Conservation (phyloP, 2,888 invertebrate species). For the Bhutanitis thaidina region DNA sequence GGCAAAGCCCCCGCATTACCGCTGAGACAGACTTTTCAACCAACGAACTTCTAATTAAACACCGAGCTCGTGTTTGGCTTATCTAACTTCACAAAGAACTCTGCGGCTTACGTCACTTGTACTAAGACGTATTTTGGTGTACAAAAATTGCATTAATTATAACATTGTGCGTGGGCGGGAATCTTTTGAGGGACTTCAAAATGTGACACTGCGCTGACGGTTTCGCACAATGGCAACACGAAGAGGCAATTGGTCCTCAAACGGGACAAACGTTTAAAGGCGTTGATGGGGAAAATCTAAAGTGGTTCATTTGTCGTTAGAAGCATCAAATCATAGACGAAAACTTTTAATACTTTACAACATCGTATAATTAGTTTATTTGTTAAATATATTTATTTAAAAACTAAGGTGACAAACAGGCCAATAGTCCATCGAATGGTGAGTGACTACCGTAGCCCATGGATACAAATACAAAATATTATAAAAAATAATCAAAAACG, state of each 20-base stretch:
- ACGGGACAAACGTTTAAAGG: slow-evolving; percentile 58
- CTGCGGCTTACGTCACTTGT: slow-evolving; percentile 21
- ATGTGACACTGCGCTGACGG: slow-evolving; percentile 56
- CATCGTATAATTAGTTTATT: too few species aligned
- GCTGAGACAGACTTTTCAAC: slow-evolving; percentile 47
- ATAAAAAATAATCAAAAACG: too few species aligned
- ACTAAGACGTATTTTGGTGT: slow-evolving; percentile 35
- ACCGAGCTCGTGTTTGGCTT: slow-evolving; percentile 43
- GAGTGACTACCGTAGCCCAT: too few species aligned
- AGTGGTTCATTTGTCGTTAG: background rate
- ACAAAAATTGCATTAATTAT: slow-evolving; percentile 28
- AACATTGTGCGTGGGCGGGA: slow-evolving; percentile 30
- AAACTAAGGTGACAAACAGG: too few species aligned
- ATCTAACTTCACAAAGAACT: slow-evolving; percentile 36
- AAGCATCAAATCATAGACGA: background rate
- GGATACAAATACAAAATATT: too few species aligned
- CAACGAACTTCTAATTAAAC: slow-evolving; percentile 58
- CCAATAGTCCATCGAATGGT: too few species aligned
- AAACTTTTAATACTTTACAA: too few species aligned
- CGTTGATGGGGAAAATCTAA: slow-evolving; percentile 35
- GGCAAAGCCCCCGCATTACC: slow-evolving; percentile 46
- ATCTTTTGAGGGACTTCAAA: slow-evolving; percentile 44
- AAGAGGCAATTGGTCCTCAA: slow-evolving; percentile 66
- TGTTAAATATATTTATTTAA: too few species aligned
- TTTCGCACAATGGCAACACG: slow-evolving; percentile 53